phyloP scores from a whole-genome alignment of 2,113 vertebrate species.

The Podarcis cretensis region DNA sequence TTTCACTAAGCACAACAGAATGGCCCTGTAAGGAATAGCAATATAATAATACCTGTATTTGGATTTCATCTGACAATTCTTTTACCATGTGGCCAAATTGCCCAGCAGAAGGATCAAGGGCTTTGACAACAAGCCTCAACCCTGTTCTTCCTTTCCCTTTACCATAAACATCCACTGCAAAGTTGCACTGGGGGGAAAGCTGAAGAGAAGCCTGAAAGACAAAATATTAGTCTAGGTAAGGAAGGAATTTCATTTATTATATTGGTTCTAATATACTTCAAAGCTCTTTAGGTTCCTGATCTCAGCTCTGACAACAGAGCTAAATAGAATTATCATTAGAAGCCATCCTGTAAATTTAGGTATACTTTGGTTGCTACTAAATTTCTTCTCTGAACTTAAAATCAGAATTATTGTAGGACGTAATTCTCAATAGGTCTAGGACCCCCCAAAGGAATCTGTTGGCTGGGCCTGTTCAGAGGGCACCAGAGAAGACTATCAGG shows the following conservation, averaged over 20 bases:
- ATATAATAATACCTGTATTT: conserved; percentile 87
- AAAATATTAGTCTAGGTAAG: background rate
- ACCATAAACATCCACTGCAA: conserved; percentile 89
- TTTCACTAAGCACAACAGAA: background rate
- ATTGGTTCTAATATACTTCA: background rate
- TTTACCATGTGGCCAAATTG: conserved; percentile 78
- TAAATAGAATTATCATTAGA: background rate
- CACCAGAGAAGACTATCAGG: background rate
- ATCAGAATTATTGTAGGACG: background rate
- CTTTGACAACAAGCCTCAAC: conserved; percentile 86
- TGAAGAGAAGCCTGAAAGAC: conserved; percentile 82
- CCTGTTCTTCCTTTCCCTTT: conserved; percentile 87
- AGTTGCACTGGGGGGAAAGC: conserved; percentile 86
- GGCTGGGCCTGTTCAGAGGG: background rate
- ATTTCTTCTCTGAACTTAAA: background rate
- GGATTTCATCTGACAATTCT: conserved; percentile 90
- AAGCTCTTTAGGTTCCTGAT: background rate
- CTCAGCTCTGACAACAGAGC: background rate
- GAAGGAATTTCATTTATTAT: background rate
- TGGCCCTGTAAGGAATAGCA: background rate
- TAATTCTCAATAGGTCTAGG: background rate
- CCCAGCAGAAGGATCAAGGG: conserved; percentile 76
- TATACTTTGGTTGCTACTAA: background rate
- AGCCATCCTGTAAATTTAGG: background rate
- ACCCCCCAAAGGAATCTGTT: background rate